Percentiles rank a stretch among this genome's conserved stretches.
Evolutionary conservation across 2,113 vertebrate species (phyloP).

Genomic region (Ailuropoda melanoleuca): DNA sequence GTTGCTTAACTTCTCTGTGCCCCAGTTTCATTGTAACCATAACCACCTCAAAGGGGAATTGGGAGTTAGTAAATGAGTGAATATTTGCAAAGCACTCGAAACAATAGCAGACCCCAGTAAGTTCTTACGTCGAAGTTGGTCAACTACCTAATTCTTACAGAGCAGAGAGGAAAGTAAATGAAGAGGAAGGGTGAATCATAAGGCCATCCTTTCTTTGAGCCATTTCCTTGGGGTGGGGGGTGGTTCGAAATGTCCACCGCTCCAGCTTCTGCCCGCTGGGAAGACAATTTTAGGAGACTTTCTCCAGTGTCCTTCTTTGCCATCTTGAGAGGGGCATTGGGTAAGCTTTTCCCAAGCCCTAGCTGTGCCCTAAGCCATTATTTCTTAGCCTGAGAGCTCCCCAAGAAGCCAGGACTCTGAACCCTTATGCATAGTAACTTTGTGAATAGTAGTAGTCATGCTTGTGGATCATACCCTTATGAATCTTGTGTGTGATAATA

Average conservation of each 20-base stretch:
- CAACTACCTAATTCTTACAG: background rate
- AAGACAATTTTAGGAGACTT: background rate
- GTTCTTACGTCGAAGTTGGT: background rate
- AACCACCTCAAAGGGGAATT: background rate
- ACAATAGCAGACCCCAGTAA: background rate
- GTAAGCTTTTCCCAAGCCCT: background rate
- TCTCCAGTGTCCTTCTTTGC: background rate
- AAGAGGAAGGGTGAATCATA: background rate
- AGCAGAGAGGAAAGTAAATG: background rate
- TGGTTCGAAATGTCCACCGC: background rate
- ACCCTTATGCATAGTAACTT: background rate
- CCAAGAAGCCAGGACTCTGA: background rate
- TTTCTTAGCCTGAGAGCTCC: background rate
- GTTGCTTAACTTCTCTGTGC: background rate
- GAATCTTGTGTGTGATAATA: background rate
- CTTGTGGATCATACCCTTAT: background rate
- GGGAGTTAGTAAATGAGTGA: background rate
- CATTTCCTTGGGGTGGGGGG: background rate
- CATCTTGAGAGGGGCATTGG: background rate
- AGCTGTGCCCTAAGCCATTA: no score
- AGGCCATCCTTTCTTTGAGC: background rate
- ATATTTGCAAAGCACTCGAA: background rate
- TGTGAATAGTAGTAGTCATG: background rate
- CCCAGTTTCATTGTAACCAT: background rate
- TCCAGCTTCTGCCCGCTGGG: background rate